Percentiles rank a stretch among this genome's conserved stretches.
These are phyloP conservation scores for Chrysolophus pictus DNA, from an alignment of 2,797 vertebrate species.

Conservation along the genomic window DNA sequence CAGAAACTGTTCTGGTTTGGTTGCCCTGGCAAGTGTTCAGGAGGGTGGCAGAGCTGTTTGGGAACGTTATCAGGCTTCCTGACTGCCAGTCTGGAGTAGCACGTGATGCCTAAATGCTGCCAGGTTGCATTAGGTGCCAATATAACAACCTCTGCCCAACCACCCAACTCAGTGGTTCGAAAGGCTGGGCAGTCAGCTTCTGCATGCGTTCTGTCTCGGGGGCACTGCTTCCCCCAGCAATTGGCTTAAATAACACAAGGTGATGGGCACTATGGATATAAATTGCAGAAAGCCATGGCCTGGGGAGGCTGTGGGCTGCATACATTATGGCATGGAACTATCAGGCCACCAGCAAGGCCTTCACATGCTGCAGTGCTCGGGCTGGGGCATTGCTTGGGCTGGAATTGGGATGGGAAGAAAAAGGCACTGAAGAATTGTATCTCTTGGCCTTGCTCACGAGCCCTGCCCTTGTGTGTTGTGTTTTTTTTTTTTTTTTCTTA, in stretches of 20 bases:
- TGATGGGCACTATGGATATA: neutral
- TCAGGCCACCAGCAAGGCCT: neutral
- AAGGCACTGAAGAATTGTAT: neutral
- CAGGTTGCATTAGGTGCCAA: fast-evolving
- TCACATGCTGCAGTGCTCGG: neutral
- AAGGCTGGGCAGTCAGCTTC: fast-evolving
- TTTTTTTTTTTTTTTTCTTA: neutral
- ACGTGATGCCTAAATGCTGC: fast-evolving
- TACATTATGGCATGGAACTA: neutral
- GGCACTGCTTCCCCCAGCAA: fast-evolving
- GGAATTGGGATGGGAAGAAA: neutral
- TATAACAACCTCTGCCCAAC: neutral
- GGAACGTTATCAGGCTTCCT: neutral
- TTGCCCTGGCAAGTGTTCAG: fast-evolving
- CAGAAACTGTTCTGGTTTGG: fast-evolving
- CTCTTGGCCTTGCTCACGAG: neutral
- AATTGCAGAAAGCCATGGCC: neutral
- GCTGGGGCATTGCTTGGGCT: neutral
- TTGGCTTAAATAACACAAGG: constrained; percentile 12
- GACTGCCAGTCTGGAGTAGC: neutral
- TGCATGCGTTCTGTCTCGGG: fast-evolving
- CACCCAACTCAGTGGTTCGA: neutral
- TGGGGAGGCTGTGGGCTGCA: constrained; percentile 4
- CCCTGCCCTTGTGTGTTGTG: neutral
- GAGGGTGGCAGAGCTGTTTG: neutral